Evolutionary conservation across 2,113 vertebrate genomes (phyloP), one percentile per base, ranked within the genome.

Genomic region (Tyto alba): DNA sequence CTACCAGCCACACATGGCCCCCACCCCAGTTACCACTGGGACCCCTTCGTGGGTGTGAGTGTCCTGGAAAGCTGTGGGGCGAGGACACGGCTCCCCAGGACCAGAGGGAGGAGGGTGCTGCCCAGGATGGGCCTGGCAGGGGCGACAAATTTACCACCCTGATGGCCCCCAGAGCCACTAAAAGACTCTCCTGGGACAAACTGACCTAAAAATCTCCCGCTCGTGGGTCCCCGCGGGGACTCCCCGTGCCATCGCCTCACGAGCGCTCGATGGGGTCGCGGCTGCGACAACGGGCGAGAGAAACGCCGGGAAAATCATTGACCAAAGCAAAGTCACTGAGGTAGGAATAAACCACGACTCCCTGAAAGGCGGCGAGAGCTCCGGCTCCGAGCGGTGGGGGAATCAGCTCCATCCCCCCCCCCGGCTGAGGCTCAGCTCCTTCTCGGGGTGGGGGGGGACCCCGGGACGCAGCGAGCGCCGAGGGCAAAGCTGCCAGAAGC

Each of bases 281-380:
- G 43, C 77, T 7, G 43, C 0, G 4, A 29, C n/a, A n/a, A n/a
- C 9, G 9, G 7, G 53, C 27, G 3, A 59, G 48, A 71, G 48
- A 50, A 69, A 64, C 18, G 1, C 27, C 7, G 41, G 67, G 73
- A 63, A 63, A 23, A 29, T 17, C 43, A 10, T 32, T 5, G 48
- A 48, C 26, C 57, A n/a, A n/a, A 72, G 53, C 90, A 75, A n/a
- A n/a, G 77, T 71, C 72, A 38, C 75, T 94, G 94, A 96, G 95
- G 95, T 90, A 95, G 95, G 92, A 94, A 86, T 7, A 41, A 83
- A 41, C 59, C 5, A 19, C 14, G 13, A 23, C 50, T 88, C 79
- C 89, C 77, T 10, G 74, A 36, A 34, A 47, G 94, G 93, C 89
- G 74, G 78, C 23, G 8, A 36, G 59, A 55, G 68, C 52, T 41